A percentile compares a stretch with the other conserved stretches of the same genome.
Evolutionary conservation across 2,113 vertebrate genomes (phyloP).

Genomic region (Macheiramphus alcinus): DNA sequence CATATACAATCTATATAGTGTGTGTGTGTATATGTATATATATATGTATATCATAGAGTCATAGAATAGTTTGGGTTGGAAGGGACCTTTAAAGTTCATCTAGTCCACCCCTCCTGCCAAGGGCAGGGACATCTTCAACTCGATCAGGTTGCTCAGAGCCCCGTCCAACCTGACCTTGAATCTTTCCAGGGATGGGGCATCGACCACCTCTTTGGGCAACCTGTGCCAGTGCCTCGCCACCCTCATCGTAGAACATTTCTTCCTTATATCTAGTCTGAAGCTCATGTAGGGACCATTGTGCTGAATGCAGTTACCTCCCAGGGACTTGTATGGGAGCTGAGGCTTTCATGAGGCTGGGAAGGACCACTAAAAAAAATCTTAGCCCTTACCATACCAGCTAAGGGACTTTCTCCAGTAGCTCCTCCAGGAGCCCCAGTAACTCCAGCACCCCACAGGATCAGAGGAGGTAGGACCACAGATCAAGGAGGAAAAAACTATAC

Average conservation of each 20-base stretch:
- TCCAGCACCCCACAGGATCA: neutral
- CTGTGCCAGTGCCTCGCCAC: neutral
- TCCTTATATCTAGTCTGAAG: neutral
- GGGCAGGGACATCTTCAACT: too few relatives aligned
- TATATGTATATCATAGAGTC: neutral
- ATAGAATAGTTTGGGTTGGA: neutral
- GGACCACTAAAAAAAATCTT: neutral
- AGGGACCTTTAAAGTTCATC: neutral
- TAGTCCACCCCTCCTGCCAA: neutral
- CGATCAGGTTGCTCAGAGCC: neutral
- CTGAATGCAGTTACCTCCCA: neutral
- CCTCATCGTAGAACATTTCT: neutral
- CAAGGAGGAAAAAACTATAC: neutral
- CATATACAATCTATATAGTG: too few relatives aligned
- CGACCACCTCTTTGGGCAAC: neutral
- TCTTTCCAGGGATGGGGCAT: neutral
- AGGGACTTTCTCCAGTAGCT: neutral
- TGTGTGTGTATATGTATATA: neutral
- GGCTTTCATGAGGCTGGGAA: neutral
- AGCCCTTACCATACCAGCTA: neutral
- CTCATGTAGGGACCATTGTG: neutral
- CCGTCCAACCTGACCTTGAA: accelerated
- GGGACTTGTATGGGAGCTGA: neutral
- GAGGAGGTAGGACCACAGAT: neutral
- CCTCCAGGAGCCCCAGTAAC: neutral